Base-by-base conservation (phyloP, 2,113 vertebrate species). In the Acanthochromis polyacanthus region DNA sequence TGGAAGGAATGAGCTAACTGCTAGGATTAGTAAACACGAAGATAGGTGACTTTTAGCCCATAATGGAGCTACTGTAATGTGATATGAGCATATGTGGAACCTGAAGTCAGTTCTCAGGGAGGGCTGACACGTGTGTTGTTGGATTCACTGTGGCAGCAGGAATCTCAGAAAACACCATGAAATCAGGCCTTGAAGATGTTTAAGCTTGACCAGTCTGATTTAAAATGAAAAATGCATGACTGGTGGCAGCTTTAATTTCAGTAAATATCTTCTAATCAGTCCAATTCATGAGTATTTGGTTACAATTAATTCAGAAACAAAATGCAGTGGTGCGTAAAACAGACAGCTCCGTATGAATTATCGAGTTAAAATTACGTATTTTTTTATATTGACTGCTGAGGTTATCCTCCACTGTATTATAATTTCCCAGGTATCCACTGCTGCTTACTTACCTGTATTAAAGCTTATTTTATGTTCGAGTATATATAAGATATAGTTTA, bases 1-100 rank as follows among this genome's bases (percentile, higher is more conserved):
- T 77, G 81, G 91, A 76, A 61, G 78, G 85, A 89, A 88, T 84
- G 81, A 89, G 73, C 83, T 80, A 88, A 89, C 86, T 84, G 66
- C 82, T 82, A 23, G 78, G 76, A 89, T 92, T 78, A 77, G 90
- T 87, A 73, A 93, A 91, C 83, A 91, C 55, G 38, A 69, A 89
- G 80, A 82, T 78, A 75, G 68, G 68, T 62, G 64, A 58, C 73
- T 74, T 51, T 56, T 52, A 46, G 25, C 48, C 48, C 61, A 36
- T 78, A 62, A 48, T 83, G 71, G 67, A 68, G 67, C 71, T 64
- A 38, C 61, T 83, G 83, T 86, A 78, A 87, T 85, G 70, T 80
- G 76, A 81, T 84, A 84, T 52, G 81, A 78, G 79, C 73, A 73
- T 77, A 64, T 66, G 71, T 78, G 67, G 58, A 71, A 32, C 61